Base-by-base conservation (phyloP, 2,113 vertebrate species). In the Corythoichthys haematopterus region DNA sequence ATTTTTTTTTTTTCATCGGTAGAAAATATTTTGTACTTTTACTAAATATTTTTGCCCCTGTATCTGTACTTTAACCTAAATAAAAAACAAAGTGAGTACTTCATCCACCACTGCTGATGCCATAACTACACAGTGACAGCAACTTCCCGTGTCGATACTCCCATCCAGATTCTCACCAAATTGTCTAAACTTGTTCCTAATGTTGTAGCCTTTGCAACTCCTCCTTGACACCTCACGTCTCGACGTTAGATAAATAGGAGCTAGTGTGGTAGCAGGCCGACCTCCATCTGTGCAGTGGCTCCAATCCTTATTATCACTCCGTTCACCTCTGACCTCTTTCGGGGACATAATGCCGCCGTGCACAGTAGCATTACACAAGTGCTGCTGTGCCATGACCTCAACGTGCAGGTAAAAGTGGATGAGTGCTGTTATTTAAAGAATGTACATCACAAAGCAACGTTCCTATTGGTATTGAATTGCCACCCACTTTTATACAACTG, bases 331-430 rank as follows among this genome's bases (percentile, higher is more conserved):
- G 65, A 79, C 82, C 82, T 80, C 59, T 66, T 53, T 45, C 8
- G 38, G 55, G 1, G 59, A 64, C 71, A 66, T 75, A 72, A 85
- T 51, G 45, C 68, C 62, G 70, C 8, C 72, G 77, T 64, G 65
- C 50, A 12, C 71, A 60, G 81, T 58, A 79, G 80, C 10, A 65
- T 86, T 88, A 80, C 79, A 84, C 80, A 81, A 79, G 77, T 77
- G 84, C 51, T 80, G 69, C 47, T 53, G 64, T 68, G 55, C 60
- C 55, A 20, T 11, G 56, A 75, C 65, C 70, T 76, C 40, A 37
- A 1, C 43, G 63, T 66, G 74, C 61, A 65, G 46, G 57, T 74
- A 65, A 72, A 59, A 72, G 65, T 33, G 36, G 82, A 85, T 76
- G 75, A 64, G 68, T 15, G 16, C 74, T 66, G 70, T 88, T 85